Evolutionary conservation across 2,113 vertebrate species (phyloP), one percentile per base, ranked within the genome.

Genomic region (Pterocles gutturalis): DNA sequence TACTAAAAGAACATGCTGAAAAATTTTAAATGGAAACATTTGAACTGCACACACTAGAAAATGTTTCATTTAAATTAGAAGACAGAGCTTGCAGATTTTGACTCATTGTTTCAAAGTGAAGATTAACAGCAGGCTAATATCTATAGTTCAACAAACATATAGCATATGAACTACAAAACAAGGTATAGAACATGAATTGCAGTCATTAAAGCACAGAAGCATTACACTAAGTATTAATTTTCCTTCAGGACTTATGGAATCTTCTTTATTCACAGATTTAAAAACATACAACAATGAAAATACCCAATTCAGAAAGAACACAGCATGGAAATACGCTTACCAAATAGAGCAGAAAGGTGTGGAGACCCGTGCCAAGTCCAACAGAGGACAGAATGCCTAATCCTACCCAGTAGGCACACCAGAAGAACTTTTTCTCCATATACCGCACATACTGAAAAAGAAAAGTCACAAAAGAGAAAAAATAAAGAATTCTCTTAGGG

Each of bases 301-400:
- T 24, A 65, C 9, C 38, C 0, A 0, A 13, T 41, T 64, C 36
- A 33, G 72, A 64, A 78, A 72, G 58, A 77, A 58, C 20, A 62
- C 0, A 1, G 36, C 36, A 51, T 33, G 26, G 34, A 91, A 97
- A 90, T 26, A 49, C 45, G 67, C 98, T 98, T 99, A 99, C 99
- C 99, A 99, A 98, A 96, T 99, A 99, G 72, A 99, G 99, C 78
- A 99, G 98, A 96, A 99, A 99, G 91, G 98, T 99, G 97, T 99
- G 99, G 87, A 99, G 98, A 61, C 98, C 98, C 7, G 99, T 99
- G 97, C 99, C 98, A 86, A 99, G 99, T 64, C 99, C 99, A 93
- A 99, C 98, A 55, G 99, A 99, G 88, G 98, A 99, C 64, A 99
- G 98, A 96, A 99, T 99, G 94, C 99, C 99, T 96, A 99, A 89